Evolutionary conservation across 1,140 invertebrate species (phyloP).

Genomic region (Pectinophora gossypiella): DNA sequence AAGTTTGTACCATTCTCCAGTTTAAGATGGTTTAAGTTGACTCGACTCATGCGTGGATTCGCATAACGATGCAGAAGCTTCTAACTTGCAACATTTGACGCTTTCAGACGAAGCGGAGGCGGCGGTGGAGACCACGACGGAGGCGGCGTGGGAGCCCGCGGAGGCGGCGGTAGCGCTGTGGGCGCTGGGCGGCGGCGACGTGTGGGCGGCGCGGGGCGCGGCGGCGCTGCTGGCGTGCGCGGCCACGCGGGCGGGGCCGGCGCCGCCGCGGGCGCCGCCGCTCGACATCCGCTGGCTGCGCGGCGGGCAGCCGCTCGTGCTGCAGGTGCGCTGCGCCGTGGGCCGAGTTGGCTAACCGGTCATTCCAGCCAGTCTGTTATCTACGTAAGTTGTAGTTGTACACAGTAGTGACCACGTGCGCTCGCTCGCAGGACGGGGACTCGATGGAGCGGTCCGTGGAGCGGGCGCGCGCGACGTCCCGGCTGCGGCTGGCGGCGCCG

Average conservation of each 20-base stretch:
- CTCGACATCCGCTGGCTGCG: constrained; percentile 47
- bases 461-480: constrained; percentile 39
- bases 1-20: no score
- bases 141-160: constrained; percentile 16
- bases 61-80: no score
- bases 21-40: no score
- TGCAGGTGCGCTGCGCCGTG: constrained; percentile 39
- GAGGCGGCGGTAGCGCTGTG: constrained; percentile 29
- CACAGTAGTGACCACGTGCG: not conserved
- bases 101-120: no score
- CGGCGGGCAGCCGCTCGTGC: constrained; percentile 35
- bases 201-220: no score
- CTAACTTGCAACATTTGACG: no score
- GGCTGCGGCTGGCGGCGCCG: constrained; percentile 50
- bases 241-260: constrained; percentile 22
- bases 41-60: no score
- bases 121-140: no score
- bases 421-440: constrained; percentile 40
- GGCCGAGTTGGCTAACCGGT: no score
- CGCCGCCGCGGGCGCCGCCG: constrained; percentile 36
- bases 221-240: no score
- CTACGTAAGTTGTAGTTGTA: no score
- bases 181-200: constrained; percentile 16
- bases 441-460: constrained; percentile 54
- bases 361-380: no score